A percentile compares a stretch with the other conserved stretches of the same genome.
Evolutionary conservation across 2,797 vertebrate species (phyloP).

Genomic region (Gephyroberyx darwinii): DNA sequence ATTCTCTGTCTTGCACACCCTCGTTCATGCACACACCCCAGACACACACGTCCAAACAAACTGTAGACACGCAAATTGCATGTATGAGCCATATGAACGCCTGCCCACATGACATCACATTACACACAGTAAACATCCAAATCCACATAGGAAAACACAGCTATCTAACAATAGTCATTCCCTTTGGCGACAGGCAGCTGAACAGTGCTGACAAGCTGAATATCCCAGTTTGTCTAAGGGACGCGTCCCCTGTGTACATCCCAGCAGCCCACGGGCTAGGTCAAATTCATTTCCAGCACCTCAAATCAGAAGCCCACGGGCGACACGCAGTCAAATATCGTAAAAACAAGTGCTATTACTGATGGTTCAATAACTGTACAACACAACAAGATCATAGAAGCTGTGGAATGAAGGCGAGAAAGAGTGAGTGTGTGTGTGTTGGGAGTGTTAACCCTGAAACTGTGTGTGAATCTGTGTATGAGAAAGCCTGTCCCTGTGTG

Average conservation of each 20-base stretch:
- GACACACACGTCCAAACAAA: constrained; percentile 9
- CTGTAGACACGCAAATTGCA: background rate
- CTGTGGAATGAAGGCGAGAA: constrained; percentile 43
- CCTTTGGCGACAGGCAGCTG: constrained; percentile 27
- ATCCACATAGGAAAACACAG: constrained; percentile 4
- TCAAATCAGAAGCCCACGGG: constrained; percentile 52
- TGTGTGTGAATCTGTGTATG: constrained; percentile 5
- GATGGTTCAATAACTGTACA: constrained; percentile 51
- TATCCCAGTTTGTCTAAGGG: constrained; percentile 40
- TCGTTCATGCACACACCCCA: constrained; percentile 3
- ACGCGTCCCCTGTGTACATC: constrained; percentile 26
- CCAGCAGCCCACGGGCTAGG: constrained; percentile 48
- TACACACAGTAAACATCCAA: constrained; percentile 13
- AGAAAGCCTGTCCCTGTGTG: constrained; percentile 15
- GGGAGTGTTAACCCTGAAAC: constrained; percentile 23
- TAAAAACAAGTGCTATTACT: constrained; percentile 55
- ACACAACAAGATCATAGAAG: constrained; percentile 27
- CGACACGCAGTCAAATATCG: constrained; percentile 42
- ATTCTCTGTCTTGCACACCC: background rate
- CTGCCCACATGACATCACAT: constrained; percentile 11
- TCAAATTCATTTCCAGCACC: constrained; percentile 69
- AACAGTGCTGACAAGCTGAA: constrained; percentile 46
- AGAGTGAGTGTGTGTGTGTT: constrained; percentile 6
- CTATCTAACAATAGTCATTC: constrained; percentile 18
- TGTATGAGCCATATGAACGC: constrained; percentile 5